These are phyloP conservation scores for Epirrita christyi DNA, from an alignment of 2,888 invertebrate species.

Conservation along the genomic window DNA sequence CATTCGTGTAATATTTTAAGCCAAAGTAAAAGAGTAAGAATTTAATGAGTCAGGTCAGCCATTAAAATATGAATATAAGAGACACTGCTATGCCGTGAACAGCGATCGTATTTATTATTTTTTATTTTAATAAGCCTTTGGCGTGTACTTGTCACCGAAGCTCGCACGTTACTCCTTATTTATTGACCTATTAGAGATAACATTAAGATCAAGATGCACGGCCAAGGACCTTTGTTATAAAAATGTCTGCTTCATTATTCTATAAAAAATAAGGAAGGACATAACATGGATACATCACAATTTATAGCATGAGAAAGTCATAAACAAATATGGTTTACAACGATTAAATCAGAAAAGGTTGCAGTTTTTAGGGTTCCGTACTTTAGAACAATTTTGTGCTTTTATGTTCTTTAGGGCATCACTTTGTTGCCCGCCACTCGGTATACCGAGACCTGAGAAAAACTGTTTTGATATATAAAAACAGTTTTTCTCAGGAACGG, in stretches of 20 bases:
- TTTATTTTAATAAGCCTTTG: constrained; percentile 79
- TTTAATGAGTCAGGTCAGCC: constrained; percentile 54
- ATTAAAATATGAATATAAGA: constrained; percentile 75
- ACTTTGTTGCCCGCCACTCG: too few relatives aligned
- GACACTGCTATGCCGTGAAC: constrained; percentile 67
- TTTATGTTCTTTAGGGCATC: too few relatives aligned
- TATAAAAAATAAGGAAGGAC: constrained; percentile 71
- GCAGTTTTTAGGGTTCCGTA: too few relatives aligned
- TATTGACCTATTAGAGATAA: constrained; percentile 85
- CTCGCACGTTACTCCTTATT: constrained; percentile 83
- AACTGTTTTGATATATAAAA: too few relatives aligned
- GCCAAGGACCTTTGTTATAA: constrained; percentile 85
- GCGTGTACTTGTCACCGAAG: constrained; percentile 80
- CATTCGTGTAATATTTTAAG: constrained; percentile 37
- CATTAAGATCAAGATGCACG: constrained; percentile 85
- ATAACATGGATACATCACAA: constrained; percentile 59
- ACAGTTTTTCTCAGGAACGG: too few relatives aligned
- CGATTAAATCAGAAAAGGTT: constrained; percentile 14
- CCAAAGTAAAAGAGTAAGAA: constrained; percentile 42
- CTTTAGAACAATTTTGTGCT: too few relatives aligned
- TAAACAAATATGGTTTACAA: constrained; percentile 16
- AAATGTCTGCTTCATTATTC: constrained; percentile 84
- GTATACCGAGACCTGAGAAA: too few relatives aligned
- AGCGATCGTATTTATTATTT: constrained; percentile 68
- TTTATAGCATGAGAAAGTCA: constrained; percentile 31